Percentiles rank a stretch among this genome's conserved stretches.
phyloP scores from a whole-genome alignment of 2,797 vertebrate genomes.

The Megalops cyprinoides region DNA sequence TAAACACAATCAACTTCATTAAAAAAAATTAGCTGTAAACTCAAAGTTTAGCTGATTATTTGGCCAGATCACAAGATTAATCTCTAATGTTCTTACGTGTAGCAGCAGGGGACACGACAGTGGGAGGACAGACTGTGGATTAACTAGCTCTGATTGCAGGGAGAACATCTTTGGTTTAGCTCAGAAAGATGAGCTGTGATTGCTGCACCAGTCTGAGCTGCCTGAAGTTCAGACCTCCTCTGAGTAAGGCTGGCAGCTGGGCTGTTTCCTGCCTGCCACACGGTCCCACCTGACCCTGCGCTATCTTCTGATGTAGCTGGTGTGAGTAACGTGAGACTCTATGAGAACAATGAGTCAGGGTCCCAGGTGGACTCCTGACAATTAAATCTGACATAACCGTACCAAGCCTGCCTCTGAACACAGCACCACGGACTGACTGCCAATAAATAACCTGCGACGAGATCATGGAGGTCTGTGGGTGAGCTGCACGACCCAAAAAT shows the following conservation, averaged over 20 bases:
- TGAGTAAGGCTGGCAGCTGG: neutral
- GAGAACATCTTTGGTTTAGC: no score
- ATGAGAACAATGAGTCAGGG: no score
- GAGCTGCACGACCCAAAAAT: neutral
- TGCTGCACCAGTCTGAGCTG: neutral
- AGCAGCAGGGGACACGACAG: no score
- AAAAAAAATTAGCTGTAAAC: no score
- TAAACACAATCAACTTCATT: no score
- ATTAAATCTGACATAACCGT: neutral
- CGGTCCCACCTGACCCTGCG: neutral
- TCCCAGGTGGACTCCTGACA: no score
- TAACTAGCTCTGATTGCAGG: no score
- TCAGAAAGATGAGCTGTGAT: neutral
- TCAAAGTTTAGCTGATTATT: no score
- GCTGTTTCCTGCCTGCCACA: neutral
- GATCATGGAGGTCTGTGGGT: neutral
- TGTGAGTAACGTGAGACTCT: no score
- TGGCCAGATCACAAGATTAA: no score
- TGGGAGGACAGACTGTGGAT: no score
- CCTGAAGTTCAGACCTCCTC: neutral
- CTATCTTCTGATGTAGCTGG: neutral
- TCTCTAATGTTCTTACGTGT: no score
- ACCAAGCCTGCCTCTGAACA: neutral
- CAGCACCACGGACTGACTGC: neutral
- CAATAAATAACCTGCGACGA: neutral